Base-by-base conservation (phyloP, 2,888 invertebrate species). In the Lymantria monacha region DNA sequence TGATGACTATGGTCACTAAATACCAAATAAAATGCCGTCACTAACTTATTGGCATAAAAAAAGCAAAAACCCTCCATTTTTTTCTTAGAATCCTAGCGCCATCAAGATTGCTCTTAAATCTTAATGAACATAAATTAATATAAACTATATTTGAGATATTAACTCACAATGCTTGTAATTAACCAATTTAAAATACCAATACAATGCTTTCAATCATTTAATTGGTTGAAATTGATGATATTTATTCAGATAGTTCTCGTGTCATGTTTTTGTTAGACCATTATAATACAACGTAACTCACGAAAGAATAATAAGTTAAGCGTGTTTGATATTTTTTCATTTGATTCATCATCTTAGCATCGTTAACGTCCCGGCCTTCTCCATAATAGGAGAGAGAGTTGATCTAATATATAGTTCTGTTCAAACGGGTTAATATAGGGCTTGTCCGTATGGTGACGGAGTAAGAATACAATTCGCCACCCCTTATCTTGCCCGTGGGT, bases 111-210 rank as follows among this genome's bases (percentile, higher is more conserved):
- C 5, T 9, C 1, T 7, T 33, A 36, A 36, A 36, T 11, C 36
- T 36, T 36, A 2, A 38, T 38, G 5, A 33, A 33, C 33, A 8
- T 9, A 33, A 33, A 10, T 33, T 10, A 33, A 10, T 33, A 33
- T 22, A 22, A 22, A 22, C 22, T 22, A 22, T 22, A 2, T 2
- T 22, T 22, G 22, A 22, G n/a, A 36, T 40, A 52, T 48, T 52
- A 42, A 42, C 52, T 48, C 7, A 48, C 52, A 52, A 52, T 48
- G 30, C 41, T n/a, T 43, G 7, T 55, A 12, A 61, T 63, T 61
- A 51, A 43, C 47, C 31, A 61, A 48, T 63, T 64, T n/a, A n/a
- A 57, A n/a, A 46, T 53, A 38, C 38, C n/a, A 48, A 51, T 51
- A 53, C 30, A 57, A 44, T 30, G 49, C 57, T 63, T 51, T 40